These are phyloP conservation scores for Oreochromis grahami DNA, from an alignment of 2,797 vertebrate species.

Conservation along the genomic window DNA sequence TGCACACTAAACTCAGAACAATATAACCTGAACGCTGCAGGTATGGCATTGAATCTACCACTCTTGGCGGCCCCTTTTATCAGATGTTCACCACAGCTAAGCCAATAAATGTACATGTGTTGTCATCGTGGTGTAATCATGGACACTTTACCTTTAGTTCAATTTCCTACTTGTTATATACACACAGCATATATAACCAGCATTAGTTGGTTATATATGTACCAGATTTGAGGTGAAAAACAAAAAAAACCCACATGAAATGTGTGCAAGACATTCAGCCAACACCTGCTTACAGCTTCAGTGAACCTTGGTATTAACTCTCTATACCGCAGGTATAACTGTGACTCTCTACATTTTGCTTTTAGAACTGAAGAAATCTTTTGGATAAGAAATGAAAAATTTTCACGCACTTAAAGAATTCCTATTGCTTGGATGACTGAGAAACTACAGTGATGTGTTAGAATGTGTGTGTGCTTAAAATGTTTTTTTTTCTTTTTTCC, in stretches of 20 bases:
- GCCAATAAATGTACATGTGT: slow-evolving; percentile 14
- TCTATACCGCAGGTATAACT: neutral
- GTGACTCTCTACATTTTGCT: too few species aligned
- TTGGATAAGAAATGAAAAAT: too few species aligned
- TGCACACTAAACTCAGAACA: neutral
- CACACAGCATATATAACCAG: neutral
- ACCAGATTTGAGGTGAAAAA: neutral
- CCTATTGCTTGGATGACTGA: neutral
- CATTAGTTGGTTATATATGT: too few species aligned
- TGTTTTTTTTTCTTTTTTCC: neutral
- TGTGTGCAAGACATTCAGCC: neutral
- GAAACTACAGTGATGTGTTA: neutral
- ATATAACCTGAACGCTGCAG: neutral
- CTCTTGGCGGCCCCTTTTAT: neutral
- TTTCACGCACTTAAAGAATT: neutral
- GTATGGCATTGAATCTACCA: neutral
- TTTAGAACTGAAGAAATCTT: too few species aligned
- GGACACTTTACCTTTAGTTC: neutral
- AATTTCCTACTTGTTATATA: neutral
- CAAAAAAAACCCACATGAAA: neutral
- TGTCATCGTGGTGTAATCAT: neutral
- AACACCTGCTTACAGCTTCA: neutral
- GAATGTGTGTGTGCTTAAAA: neutral
- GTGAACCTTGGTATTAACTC: neutral
- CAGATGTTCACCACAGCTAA: neutral